Percentiles rank a stretch among this genome's conserved stretches.
Evolutionary conservation across 2,888 invertebrate species (phyloP).

Genomic region (Slavum lentiscoides): DNA sequence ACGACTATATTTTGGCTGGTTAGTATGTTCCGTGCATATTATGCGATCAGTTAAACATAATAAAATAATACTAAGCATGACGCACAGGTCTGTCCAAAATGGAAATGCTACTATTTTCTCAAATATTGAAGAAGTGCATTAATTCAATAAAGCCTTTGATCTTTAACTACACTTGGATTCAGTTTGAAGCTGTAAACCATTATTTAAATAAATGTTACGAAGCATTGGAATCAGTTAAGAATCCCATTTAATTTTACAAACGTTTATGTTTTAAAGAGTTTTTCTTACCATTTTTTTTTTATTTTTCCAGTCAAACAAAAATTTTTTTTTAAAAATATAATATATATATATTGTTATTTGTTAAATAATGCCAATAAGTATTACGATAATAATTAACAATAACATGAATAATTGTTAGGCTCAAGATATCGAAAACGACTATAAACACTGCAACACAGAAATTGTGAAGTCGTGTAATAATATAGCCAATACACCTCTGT

Average conservation of each 20-base stretch:
- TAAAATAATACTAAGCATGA: background rate
- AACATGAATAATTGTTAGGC: background rate
- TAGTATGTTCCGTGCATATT: background rate
- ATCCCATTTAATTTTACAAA: background rate
- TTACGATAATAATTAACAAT: too few species aligned
- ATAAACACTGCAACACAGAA: background rate
- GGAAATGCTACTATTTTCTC: conserved; percentile 11
- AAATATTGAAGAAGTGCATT: background rate
- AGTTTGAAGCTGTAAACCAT: background rate
- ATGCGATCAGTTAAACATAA: background rate
- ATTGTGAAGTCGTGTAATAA: background rate
- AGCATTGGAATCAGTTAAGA: conserved; percentile 24
- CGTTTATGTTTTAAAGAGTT: background rate
- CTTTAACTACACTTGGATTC: background rate
- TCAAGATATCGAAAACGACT: conserved; percentile 3
- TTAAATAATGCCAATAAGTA: too few species aligned
- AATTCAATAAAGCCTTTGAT: background rate
- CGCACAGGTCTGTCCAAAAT: conserved; percentile 14
- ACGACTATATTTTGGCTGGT: conserved; percentile 11
- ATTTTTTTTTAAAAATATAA: too few species aligned
- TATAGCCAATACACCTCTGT: conserved; percentile 16
- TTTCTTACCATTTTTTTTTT: background rate
- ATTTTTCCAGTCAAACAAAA: background rate
- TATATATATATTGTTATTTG: too few species aligned
- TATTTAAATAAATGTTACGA: conserved; percentile 6